Base-by-base conservation (phyloP, 2,797 vertebrate species). In the Crypturellus tataupa region DNA sequence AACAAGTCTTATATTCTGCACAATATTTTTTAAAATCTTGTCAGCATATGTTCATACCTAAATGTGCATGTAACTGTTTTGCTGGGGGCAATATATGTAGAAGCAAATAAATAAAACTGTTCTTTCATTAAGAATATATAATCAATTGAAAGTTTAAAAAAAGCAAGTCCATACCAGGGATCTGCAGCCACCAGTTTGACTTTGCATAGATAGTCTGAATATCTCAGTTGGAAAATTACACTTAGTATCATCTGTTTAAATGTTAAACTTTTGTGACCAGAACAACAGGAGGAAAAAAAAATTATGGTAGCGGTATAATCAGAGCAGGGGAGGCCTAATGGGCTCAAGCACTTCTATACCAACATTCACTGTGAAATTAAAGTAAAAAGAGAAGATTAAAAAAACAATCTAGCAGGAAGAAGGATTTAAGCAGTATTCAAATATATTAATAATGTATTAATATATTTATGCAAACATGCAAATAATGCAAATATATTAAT, bases 11-110 rank as follows among this genome's bases (percentile, higher is more conserved):
- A 62, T 2, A 62, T 1, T 46, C 20, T 69, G 51, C n/a, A 76
- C 62, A 7, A 10, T 21, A 53, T 33, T 63, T 17, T 19, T 29
- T 25, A 44, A 2, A 49, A 55, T 16, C 35, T 65, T 31, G 64
- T 0, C 0, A 4, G 59, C 72, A 27, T 51, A 27, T 51, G 24
- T 51, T 27, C 3, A 55, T 60, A 35, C 2, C 8, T 19, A 25
- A 18, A 29, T 19, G 9, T 14, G 23, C 14, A 29, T 11, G 9
- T 13, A 59, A 77, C 33, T 47, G 44, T 40, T 90, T 62, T 65
- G n/a, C 8, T 70, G 35, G 21, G 10, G 10, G 49, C 23, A 51
- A 13, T 21, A 55, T 12, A 35, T 3, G 44, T 19, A 37, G 3
- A 69, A 9, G 5, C 56, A 89, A 80, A 35, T 10, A 5, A 76